Evolutionary conservation across 1,140 invertebrate species (phyloP), one percentile per base, ranked within the genome.

Genomic region (Epicauta chinensis): DNA sequence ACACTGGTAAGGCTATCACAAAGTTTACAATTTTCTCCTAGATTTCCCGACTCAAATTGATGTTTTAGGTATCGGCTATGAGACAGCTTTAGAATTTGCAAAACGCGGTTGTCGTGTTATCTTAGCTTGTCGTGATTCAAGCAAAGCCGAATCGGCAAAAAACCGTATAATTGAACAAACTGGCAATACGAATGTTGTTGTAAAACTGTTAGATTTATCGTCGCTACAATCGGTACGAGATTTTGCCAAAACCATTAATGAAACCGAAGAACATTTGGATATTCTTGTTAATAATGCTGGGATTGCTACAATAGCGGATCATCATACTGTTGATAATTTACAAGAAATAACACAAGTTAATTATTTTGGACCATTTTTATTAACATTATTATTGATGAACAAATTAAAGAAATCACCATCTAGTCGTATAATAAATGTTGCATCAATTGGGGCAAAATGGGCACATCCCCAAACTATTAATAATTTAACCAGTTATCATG

Each of bases 261-360:
- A 71, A 40, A 81, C 75, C 7, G 86, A 89, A 68, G 53, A 70
- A 1, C 74, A 75, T 55, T 60, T 93, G 1, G 82, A 93, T 67
- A 83, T 92, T 4, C 69, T 93, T 2, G 80, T 93, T 32, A 89
- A 92, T 65, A 93, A 93, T 71, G 89, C 89, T 2, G 87, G 84
- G 1, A 11, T 36, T 41, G 81, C 77, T 35, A 53, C 58, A 5
- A n/a, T 65, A 1, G 39, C 23, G 2, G 42, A 65, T 16, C 58
- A 61, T 14, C 29, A 40, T 10, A 77, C 76, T 11, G 71, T 70
- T 15, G 77, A 81, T 63, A 74, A 73, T 6, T 61, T 78, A 13
- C 72, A 77, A 49, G 53, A 67, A 9, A 61, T 68, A 6, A 77
- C 76, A 67, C 74, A 74, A 37, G 62, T 72, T 10, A 80, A 81